These are phyloP conservation scores for Seladonia tumulorum DNA, from an alignment of 2,888 invertebrate species.

Conservation along the genomic window DNA sequence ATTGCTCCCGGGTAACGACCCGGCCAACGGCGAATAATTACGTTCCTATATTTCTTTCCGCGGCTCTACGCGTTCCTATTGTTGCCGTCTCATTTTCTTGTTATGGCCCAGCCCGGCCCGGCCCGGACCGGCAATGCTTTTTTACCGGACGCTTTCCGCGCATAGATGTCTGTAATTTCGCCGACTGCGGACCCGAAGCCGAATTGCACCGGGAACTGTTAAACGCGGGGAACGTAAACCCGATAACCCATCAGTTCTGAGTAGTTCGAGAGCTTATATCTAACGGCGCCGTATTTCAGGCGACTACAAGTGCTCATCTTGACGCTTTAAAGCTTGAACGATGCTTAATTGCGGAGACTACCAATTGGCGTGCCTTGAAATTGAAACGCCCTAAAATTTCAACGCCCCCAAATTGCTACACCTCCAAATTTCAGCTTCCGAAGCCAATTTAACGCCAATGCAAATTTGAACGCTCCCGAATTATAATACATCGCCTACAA, in stretches of 20 bases:
- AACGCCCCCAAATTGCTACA: neutral
- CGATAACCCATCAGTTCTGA: neutral
- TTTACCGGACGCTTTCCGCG: neutral
- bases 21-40: slow-evolving; percentile 37
- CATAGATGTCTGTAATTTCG: neutral
- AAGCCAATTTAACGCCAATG: neutral
- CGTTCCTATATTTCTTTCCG: slow-evolving; percentile 47
- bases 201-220: neutral
- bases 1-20: slow-evolving; percentile 52
- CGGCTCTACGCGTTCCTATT: slow-evolving; percentile 41
- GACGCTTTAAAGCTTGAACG: neutral
- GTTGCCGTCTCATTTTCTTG: slow-evolving; percentile 18
- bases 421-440: neutral
- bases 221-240: neutral
- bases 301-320: neutral
- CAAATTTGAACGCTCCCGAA: neutral
- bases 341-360: neutral
- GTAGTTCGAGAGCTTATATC: neutral
- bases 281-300: neutral
- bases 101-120: neutral
- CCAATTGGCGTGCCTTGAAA: neutral
- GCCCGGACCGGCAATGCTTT: neutral
- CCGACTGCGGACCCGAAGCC: neutral
- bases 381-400: neutral
- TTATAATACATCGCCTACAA: neutral